Conservation (phyloP, 2,888 invertebrate genomes). For the Amblyjoppa fuscipennis region DNA sequence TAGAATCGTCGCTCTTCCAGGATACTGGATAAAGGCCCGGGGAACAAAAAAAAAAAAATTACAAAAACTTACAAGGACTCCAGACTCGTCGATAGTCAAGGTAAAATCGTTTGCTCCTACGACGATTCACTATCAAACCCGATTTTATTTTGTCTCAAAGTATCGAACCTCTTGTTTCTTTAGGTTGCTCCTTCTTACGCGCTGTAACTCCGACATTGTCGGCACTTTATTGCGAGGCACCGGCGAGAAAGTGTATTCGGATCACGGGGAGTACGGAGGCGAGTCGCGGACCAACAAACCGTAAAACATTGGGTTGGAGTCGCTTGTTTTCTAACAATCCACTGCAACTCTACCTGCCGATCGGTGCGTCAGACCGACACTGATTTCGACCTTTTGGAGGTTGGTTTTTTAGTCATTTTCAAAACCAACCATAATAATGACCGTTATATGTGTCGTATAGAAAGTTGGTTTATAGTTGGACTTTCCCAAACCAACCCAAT, state of each 20-base stretch:
- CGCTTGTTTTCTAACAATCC: too few relatives aligned
- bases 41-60: neutral
- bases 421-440: too few relatives aligned
- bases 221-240: neutral
- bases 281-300: too few relatives aligned
- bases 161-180: conserved; percentile 15
- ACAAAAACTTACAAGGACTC: conserved; percentile 15
- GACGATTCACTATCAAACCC: neutral
- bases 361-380: too few relatives aligned
- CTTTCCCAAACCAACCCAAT: too few relatives aligned
- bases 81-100: neutral
- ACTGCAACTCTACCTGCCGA: too few relatives aligned
- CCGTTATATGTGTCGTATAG: too few relatives aligned
- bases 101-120: conserved; percentile 27
- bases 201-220: neutral
- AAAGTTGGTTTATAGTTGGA: too few relatives aligned
- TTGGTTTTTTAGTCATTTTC: too few relatives aligned
- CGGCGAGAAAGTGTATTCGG: neutral
- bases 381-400: too few relatives aligned
- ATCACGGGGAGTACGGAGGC: too few relatives aligned
- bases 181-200: neutral
- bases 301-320: too few relatives aligned
- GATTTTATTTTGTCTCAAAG: neutral
- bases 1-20: conserved; percentile 8
- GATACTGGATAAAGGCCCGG: conserved; percentile 1